Conservation (phyloP, 2,113 vertebrate species). For the Rhadina sibilatrix region DNA sequence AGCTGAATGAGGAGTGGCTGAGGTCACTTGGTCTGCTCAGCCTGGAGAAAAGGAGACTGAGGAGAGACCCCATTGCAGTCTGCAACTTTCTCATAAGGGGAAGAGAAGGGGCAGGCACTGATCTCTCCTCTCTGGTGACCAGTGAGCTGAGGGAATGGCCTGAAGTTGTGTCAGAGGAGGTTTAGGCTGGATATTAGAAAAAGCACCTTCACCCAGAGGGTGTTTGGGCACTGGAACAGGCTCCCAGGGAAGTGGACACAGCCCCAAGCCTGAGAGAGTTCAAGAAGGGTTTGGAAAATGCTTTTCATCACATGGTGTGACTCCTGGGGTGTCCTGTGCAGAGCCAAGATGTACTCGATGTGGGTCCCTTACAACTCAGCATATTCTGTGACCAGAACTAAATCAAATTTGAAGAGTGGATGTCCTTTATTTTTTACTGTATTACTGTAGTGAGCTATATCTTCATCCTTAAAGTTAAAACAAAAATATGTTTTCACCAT, state of each 20-base stretch:
- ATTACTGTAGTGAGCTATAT: neutral
- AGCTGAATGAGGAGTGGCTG: fast-evolving
- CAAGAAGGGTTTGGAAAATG: neutral
- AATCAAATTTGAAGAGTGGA: neutral
- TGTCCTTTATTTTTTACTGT: neutral
- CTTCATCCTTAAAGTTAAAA: neutral
- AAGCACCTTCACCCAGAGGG: neutral
- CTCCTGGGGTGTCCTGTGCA: no score
- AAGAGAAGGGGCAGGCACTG: neutral
- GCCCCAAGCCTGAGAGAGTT: neutral
- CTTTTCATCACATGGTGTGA: neutral
- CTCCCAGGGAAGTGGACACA: neutral
- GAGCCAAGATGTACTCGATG: neutral
- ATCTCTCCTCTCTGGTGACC: neutral
- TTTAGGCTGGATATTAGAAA: neutral
- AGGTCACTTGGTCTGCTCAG: neutral
- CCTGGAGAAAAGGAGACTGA: neutral
- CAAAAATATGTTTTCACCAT: neutral
- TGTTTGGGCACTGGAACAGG: neutral
- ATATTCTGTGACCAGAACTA: neutral
- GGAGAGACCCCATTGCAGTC: fast-evolving
- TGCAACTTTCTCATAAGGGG: fast-evolving
- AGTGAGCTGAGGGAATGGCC: fast-evolving
- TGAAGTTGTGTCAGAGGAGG: neutral
- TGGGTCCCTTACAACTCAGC: neutral